A percentile compares a stretch with the other conserved stretches of the same genome.
Conservation (phyloP, 2,888 invertebrate species). For the Clistopyga incitator region DNA sequence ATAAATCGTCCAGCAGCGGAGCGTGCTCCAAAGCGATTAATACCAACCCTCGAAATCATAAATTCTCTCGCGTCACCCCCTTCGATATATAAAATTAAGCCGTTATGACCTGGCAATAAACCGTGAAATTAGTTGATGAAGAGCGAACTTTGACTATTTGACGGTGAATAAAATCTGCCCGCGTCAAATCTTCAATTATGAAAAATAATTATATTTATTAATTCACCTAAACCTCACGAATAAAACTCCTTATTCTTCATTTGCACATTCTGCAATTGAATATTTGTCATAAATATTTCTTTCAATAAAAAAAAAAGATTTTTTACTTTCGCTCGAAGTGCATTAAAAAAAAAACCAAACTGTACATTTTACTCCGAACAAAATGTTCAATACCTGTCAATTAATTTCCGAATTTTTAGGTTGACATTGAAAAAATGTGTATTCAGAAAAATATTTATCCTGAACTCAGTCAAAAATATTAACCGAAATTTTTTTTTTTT, state of each 20-base stretch:
- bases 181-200: not conserved
- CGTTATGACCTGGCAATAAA: conserved; percentile 32
- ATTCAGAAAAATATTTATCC: no score
- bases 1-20: conserved; percentile 56
- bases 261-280: not conserved
- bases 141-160: not conserved
- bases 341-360: no score
- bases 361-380: no score
- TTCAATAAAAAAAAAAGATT: no score
- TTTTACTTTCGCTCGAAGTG: no score
- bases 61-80: conserved; percentile 35
- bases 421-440: no score
- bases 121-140: conserved; percentile 31
- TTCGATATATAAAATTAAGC: conserved; percentile 53
- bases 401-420: no score
- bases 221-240: not conserved
- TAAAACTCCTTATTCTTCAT: no score
- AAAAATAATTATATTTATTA: not conserved
- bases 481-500: no score
- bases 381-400: no score
- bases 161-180: conserved; percentile 9
- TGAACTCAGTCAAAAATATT: no score
- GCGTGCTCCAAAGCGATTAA: conserved; percentile 46
- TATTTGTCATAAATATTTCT: not conserved
- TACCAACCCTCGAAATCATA: conserved; percentile 45